A percentile compares a stretch with the other conserved stretches of the same genome.
These are phyloP conservation scores for Ancistrus triradiatus DNA, from an alignment of 2,113 vertebrate species.

Conservation along the genomic window DNA sequence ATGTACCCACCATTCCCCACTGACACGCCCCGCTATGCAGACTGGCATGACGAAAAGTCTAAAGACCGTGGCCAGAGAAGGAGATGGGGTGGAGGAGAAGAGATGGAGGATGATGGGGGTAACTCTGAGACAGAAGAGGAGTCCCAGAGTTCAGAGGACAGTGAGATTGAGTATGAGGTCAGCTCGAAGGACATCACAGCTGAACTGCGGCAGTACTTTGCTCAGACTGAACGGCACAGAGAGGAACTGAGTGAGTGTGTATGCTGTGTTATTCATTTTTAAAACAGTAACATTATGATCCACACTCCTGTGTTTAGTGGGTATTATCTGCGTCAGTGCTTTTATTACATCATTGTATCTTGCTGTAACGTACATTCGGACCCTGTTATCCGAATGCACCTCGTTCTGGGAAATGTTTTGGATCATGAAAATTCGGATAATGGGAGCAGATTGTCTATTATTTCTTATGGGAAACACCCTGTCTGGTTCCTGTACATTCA, in stretches of 20 bases:
- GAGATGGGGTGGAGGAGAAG: background rate
- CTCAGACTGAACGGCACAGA: conserved; percentile 81
- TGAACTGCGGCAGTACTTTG: conserved; percentile 91
- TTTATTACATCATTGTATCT: no score
- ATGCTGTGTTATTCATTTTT: no score
- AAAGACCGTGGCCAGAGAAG: background rate
- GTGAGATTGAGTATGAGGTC: conserved; percentile 81
- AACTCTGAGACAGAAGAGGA: conserved; percentile 47
- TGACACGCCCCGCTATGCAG: conserved; percentile 45
- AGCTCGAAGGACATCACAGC: conserved; percentile 95
- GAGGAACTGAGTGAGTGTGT: conserved; percentile 87
- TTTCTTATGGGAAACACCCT: no score
- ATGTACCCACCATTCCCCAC: conserved; percentile 23
- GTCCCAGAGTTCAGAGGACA: conserved; percentile 56
- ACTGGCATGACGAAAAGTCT: conserved; percentile 51
- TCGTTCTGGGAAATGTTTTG: no score
- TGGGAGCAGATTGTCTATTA: no score
- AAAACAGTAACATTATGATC: no score
- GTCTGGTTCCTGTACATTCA: no score
- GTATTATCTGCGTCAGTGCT: no score
- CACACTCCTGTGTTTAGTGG: no score
- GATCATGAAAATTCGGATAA: no score
- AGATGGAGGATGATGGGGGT: background rate
- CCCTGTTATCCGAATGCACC: no score
- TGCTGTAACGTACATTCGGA: no score